These are phyloP conservation scores for Thymelicus acteon DNA, from an alignment of 2,888 invertebrate species.

Conservation along the genomic window DNA sequence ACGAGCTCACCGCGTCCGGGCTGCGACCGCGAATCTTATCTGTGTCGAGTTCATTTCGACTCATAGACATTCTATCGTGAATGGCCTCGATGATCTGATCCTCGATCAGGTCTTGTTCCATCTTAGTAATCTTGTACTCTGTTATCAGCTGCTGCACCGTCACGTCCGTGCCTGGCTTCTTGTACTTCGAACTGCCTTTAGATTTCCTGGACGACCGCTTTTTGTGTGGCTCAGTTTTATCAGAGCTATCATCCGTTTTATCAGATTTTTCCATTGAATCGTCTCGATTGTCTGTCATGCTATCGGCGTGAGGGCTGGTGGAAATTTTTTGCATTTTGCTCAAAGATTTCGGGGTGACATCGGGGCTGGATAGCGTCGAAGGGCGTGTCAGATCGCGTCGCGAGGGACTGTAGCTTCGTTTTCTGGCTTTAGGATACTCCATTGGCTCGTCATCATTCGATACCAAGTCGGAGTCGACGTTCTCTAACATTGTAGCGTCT, in stretches of 20 bases:
- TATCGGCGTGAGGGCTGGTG: constrained; percentile 47
- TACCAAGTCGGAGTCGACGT: constrained; percentile 48
- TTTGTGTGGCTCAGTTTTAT: constrained; percentile 25
- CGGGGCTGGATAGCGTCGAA: constrained; percentile 19
- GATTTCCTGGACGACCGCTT: constrained; percentile 41
- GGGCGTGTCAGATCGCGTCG: constrained; percentile 44
- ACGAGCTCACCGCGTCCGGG: constrained; percentile 51
- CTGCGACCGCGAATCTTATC: constrained; percentile 28
- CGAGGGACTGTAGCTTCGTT: constrained; percentile 59
- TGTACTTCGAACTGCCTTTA: constrained; percentile 33
- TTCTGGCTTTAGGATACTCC: constrained; percentile 51
- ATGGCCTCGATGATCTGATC: constrained; percentile 45
- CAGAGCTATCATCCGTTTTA: constrained; percentile 20
- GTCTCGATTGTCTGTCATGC: constrained; percentile 16
- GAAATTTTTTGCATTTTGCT: constrained; percentile 66
- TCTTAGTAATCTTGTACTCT: constrained; percentile 48
- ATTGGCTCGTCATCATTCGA: constrained; percentile 45
- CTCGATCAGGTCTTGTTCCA: constrained; percentile 42
- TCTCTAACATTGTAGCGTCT: constrained; percentile 31
- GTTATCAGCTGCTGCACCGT: constrained; percentile 59
- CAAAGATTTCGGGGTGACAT: constrained; percentile 62
- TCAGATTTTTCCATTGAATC: constrained; percentile 10
- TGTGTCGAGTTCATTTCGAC: neutral
- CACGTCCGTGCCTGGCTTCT: constrained; percentile 44
- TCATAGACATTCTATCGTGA: constrained; percentile 13